phyloP scores from a whole-genome alignment of 2,797 vertebrate genomes.

The Periophthalmus magnuspinnatus region DNA sequence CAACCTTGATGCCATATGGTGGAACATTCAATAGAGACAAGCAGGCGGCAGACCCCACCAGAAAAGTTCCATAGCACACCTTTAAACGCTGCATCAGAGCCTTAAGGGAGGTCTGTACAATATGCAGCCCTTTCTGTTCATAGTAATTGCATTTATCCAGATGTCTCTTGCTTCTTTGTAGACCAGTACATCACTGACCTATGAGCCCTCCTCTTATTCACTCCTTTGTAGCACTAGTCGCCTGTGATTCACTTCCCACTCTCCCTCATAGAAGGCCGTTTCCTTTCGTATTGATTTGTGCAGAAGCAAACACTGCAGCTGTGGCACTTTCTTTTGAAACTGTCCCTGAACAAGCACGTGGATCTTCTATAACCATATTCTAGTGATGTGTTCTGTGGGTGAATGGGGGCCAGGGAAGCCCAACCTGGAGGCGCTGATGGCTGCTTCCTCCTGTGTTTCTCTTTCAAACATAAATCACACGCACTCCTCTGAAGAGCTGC shows the following conservation, averaged over 20 bases:
- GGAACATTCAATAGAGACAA: neutral
- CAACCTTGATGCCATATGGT: neutral
- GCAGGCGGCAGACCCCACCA: neutral
- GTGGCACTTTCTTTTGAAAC: conserved; percentile 51
- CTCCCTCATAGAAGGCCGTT: conserved; percentile 22
- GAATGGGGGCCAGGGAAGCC: conserved; percentile 52
- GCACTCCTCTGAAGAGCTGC: conserved; percentile 64
- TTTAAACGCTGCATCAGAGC: neutral
- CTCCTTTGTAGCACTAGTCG: conserved; percentile 20
- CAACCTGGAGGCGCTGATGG: conserved; percentile 45
- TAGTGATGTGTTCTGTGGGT: conserved; percentile 35
- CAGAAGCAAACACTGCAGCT: conserved; percentile 49
- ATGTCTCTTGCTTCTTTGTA: conserved; percentile 1
- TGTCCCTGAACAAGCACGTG: conserved; percentile 46
- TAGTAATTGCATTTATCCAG: neutral
- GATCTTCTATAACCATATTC: conserved; percentile 48
- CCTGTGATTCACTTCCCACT: conserved; percentile 33
- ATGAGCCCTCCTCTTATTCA: conserved; percentile 19
- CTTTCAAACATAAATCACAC: conserved; percentile 66
- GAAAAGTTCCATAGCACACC: neutral
- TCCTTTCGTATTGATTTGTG: conserved; percentile 42
- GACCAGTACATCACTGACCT: conserved; percentile 6
- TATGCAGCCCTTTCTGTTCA: no score
- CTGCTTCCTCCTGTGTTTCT: conserved; percentile 53
- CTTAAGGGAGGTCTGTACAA: no score